A percentile compares a stretch with the other conserved stretches of the same genome.
These are phyloP conservation scores for Emmelina monodactyla DNA, from an alignment of 2,888 invertebrate species.

Conservation along the genomic window DNA sequence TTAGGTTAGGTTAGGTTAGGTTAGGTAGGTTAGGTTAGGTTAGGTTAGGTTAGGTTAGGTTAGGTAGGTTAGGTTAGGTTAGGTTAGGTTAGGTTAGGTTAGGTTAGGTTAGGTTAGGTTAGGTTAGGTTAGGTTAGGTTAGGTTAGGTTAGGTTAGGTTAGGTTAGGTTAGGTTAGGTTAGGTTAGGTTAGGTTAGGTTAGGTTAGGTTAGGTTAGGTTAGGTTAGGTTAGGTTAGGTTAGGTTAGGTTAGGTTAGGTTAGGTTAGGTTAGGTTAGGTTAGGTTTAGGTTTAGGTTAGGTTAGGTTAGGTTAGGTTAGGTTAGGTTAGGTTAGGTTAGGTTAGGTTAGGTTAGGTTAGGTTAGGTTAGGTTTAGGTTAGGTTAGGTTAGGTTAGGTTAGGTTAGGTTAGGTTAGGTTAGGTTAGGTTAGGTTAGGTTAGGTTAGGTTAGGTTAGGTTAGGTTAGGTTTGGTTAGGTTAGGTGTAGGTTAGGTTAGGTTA, in stretches of 20 bases:
- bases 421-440: constrained; percentile 12
- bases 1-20: too few species aligned
- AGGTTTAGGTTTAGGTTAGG: too few species aligned
- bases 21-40: too few species aligned
- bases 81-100: too few species aligned
- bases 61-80: too few species aligned
- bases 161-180: constrained; percentile 21
- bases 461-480: constrained; percentile 6
- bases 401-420: constrained; percentile 9
- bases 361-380: too few species aligned
- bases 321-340: constrained; percentile 16
- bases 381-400: constrained; percentile 11
- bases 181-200: constrained; percentile 18
- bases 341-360: constrained; percentile 14
- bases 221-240: constrained; percentile 17
- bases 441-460: constrained; percentile 12
- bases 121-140: constrained; percentile 14
- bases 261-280: constrained; percentile 17
- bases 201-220: constrained; percentile 17
- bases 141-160: constrained; percentile 16
- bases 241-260: constrained; percentile 19
- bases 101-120: too few species aligned
- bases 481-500: too few species aligned
- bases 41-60: too few species aligned
- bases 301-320: constrained; percentile 15